Evolutionary conservation across 2,888 invertebrate species (phyloP).

Genomic region (Altica lythri): DNA sequence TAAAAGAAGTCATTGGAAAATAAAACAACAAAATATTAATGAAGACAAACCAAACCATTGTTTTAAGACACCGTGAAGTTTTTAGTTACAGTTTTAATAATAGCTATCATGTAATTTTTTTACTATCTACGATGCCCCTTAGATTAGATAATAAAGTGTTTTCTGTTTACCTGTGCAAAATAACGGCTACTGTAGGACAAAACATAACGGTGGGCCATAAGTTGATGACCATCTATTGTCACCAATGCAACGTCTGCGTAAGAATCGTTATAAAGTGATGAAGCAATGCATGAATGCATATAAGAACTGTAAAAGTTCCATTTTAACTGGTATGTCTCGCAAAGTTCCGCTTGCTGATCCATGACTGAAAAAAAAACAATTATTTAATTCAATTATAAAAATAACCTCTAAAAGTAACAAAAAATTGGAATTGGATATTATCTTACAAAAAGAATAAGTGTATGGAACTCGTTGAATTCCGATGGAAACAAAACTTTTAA

Average conservation of each 20-base stretch:
- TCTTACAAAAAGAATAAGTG: too few relatives aligned
- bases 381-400: slow-evolving; percentile 5
- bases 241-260: slow-evolving; percentile 83
- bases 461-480: too few relatives aligned
- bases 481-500: too few relatives aligned
- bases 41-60: too few relatives aligned
- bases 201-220: slow-evolving; percentile 84
- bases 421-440: too few relatives aligned
- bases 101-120: too few relatives aligned
- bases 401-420: not conserved
- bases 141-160: too few relatives aligned
- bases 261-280: slow-evolving; percentile 72
- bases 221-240: slow-evolving; percentile 78
- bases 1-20: too few relatives aligned
- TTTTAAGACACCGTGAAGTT: too few relatives aligned
- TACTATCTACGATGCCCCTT: too few relatives aligned
- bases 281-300: slow-evolving; percentile 80
- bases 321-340: slow-evolving; percentile 84
- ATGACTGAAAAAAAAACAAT: slow-evolving; percentile 45
- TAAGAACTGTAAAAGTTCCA: slow-evolving; percentile 87
- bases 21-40: too few relatives aligned
- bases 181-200: slow-evolving; percentile 80
- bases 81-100: too few relatives aligned
- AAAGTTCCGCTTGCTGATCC: slow-evolving; percentile 56
- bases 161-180: slow-evolving; percentile 61